Evolutionary conservation across 2,113 vertebrate genomes (phyloP).

Genomic region (Nycticebus coucang): DNA sequence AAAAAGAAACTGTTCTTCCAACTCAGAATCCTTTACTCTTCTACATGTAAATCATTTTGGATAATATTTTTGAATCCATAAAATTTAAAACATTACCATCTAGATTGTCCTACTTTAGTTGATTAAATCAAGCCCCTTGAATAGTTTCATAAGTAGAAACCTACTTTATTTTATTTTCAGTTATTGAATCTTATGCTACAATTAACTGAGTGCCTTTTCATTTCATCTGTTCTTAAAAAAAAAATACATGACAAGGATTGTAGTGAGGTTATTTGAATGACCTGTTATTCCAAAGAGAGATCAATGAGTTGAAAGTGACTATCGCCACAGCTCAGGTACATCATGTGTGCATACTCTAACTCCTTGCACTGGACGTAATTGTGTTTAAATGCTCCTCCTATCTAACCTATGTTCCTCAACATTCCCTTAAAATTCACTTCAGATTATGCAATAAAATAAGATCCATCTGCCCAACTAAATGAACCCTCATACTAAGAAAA

Average conservation of each 20-base stretch:
- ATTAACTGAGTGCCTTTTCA: background rate
- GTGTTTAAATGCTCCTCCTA: background rate
- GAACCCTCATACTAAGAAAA: background rate
- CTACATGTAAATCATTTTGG: background rate
- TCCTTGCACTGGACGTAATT: background rate
- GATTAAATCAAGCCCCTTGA: background rate
- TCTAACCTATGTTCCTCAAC: background rate
- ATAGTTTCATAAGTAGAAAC: background rate
- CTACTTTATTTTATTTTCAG: conserved; percentile 17
- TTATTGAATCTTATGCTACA: background rate
- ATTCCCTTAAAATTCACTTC: background rate
- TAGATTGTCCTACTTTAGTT: background rate
- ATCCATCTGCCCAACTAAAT: background rate
- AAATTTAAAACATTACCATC: background rate
- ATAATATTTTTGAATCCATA: background rate
- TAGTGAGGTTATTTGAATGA: background rate
- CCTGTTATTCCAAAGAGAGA: background rate
- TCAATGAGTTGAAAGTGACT: background rate
- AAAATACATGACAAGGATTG: background rate
- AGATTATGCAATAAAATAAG: background rate
- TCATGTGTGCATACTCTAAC: background rate
- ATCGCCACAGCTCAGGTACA: background rate
- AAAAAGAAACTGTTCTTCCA: background rate
- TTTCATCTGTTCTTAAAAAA: background rate
- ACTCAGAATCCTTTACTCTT: background rate